phyloP scores from a whole-genome alignment of 2,888 invertebrate species.

The Halictus quadricinctus region DNA sequence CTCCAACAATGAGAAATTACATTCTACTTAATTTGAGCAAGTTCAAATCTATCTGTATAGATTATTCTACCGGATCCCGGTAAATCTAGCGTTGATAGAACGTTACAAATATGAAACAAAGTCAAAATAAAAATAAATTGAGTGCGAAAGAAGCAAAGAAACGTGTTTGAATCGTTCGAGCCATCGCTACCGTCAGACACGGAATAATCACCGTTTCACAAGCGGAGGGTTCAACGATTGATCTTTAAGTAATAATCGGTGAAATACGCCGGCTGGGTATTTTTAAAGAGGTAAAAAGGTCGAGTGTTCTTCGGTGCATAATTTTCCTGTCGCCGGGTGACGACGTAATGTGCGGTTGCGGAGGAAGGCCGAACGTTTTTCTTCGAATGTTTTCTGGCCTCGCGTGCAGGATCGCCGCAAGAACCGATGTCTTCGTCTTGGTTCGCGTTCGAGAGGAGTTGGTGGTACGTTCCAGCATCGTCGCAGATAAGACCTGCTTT shows the following conservation, averaged over 20 bases:
- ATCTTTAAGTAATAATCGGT: conserved; percentile 12
- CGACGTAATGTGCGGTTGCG: background rate
- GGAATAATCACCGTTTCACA: background rate
- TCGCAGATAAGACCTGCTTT: conserved; percentile 47
- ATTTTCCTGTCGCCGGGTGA: conserved; percentile 17
- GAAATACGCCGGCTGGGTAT: conserved; percentile 4
- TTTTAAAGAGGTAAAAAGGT: conserved; percentile 9
- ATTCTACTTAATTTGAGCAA: background rate
- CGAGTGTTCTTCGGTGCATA: conserved; percentile 10
- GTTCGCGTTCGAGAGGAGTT: background rate
- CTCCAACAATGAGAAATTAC: background rate
- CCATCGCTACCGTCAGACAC: background rate
- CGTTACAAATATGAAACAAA: background rate
- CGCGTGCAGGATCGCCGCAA: background rate
- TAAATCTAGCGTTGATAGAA: too few species aligned
- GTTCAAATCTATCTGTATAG: too few species aligned
- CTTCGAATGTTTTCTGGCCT: conserved; percentile 3
- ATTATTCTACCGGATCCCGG: too few species aligned
- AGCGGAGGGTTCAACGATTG: conserved; percentile 20
- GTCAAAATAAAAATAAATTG: too few species aligned
- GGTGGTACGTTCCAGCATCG: conserved; percentile 20
- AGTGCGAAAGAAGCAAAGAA: background rate
- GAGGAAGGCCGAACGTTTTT: conserved; percentile 1
- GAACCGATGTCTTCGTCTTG: conserved; percentile 2
- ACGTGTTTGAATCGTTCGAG: background rate